These are phyloP conservation scores for Gerosis bhagava DNA, from an alignment of 2,888 invertebrate genomes.

Conservation along the genomic window DNA sequence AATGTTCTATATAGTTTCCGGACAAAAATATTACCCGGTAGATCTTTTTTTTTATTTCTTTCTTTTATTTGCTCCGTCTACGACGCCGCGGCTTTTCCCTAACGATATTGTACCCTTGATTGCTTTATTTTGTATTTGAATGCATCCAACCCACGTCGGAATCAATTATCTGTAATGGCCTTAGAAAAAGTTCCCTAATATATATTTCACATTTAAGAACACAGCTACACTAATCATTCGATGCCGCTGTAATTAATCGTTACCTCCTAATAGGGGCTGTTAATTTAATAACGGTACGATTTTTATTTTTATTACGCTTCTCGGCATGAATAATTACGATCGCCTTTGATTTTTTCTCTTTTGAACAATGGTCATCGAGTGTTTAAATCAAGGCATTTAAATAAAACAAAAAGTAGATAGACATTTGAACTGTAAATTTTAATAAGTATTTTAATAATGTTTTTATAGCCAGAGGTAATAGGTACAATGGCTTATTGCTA, in stretches of 20 bases:
- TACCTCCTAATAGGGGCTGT: slow-evolving; percentile 32
- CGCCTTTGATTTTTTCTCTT: too few relatives aligned
- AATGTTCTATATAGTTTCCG: slow-evolving; percentile 38
- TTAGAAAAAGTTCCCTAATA: slow-evolving; percentile 56
- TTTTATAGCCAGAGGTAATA: too few relatives aligned
- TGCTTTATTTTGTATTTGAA: slow-evolving; percentile 44
- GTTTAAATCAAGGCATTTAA: too few relatives aligned
- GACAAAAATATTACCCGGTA: slow-evolving; percentile 27
- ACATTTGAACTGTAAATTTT: too few relatives aligned
- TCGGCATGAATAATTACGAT: too few relatives aligned
- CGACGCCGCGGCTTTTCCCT: slow-evolving; percentile 41
- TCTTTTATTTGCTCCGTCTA: too few relatives aligned
- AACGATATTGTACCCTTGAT: slow-evolving; percentile 45
- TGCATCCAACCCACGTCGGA: slow-evolving; percentile 46
- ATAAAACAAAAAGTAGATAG: too few relatives aligned
- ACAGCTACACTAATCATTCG: slow-evolving; percentile 41
- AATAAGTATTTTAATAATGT: too few relatives aligned
- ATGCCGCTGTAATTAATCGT: slow-evolving; percentile 40
- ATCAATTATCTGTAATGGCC: slow-evolving; percentile 70
- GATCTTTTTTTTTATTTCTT: slow-evolving; percentile 31
- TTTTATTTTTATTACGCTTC: slow-evolving; percentile 13
- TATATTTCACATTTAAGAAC: slow-evolving; percentile 47
- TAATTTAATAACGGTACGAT: slow-evolving; percentile 59
- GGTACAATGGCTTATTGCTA: too few relatives aligned
- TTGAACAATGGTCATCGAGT: too few relatives aligned